Percentiles rank a stretch among this genome's conserved stretches.
Evolutionary conservation across 2,113 vertebrate genomes (phyloP).

Genomic region (Hemibagrus wyckioides): DNA sequence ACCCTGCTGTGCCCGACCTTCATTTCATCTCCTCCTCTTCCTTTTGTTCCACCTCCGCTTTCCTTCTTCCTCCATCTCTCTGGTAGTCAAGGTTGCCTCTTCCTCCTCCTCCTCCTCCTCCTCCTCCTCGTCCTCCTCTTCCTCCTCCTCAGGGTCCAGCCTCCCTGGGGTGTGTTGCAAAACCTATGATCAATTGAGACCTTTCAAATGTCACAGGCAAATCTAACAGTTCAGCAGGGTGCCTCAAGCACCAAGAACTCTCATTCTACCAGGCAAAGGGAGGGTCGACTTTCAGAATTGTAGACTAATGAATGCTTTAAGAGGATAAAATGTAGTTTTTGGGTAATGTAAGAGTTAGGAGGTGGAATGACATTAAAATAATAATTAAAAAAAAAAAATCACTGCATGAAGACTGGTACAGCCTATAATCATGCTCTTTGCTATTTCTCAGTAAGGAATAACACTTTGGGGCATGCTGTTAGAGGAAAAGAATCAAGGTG

Average conservation of each 20-base stretch:
- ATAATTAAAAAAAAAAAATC: too few relatives aligned
- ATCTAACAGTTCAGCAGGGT: background rate
- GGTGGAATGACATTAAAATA: background rate
- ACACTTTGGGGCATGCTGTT: background rate
- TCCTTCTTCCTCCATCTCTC: background rate
- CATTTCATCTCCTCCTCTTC: background rate
- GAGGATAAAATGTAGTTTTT: background rate
- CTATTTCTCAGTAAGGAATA: background rate
- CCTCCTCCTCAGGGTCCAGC: slow-evolving; percentile 9
- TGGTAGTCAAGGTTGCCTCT: background rate
- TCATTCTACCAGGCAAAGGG: background rate
- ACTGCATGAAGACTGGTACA: background rate
- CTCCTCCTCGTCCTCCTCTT: slow-evolving; percentile 3
- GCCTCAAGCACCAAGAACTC: background rate
- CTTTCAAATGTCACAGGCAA: slow-evolving; percentile 33
- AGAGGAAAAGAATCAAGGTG: background rate
- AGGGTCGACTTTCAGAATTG: background rate
- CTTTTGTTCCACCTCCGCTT: background rate
- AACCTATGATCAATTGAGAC: slow-evolving; percentile 28
- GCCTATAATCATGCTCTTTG: background rate
- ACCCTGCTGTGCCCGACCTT: slow-evolving; percentile 41
- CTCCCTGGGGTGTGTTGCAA: background rate
- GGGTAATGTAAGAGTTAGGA: background rate
- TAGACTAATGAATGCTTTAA: background rate
- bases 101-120: background rate